These are phyloP conservation scores for Triplophysa yarkandensis DNA, from an alignment of 2,797 vertebrate species.

Conservation along the genomic window DNA sequence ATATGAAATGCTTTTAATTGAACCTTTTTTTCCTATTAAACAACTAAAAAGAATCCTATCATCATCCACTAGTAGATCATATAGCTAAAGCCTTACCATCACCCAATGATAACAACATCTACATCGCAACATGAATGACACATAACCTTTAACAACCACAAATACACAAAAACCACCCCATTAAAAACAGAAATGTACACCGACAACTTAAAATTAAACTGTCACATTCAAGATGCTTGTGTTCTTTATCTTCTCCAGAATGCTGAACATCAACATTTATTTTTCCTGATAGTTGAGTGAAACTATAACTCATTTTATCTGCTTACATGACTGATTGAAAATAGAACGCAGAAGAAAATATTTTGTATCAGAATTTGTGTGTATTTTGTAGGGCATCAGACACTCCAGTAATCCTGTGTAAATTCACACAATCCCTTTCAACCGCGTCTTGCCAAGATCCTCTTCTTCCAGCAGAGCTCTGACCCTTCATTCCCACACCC, in stretches of 20 bases:
- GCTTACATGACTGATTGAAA: conserved; percentile 26
- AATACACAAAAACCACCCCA: conserved; percentile 12
- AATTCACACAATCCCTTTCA: conserved; percentile 81
- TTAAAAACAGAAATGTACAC: conserved; percentile 17
- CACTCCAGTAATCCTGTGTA: conserved; percentile 76
- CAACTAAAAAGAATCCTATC: too few species aligned
- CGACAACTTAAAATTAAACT: conserved; percentile 26
- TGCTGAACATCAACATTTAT: conserved; percentile 22
- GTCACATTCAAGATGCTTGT: background rate
- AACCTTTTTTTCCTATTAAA: too few species aligned
- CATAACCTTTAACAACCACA: conserved; percentile 1
- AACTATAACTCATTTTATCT: conserved; percentile 36
- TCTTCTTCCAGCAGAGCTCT: conserved; percentile 72
- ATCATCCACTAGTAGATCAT: background rate
- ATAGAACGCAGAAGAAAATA: conserved; percentile 12
- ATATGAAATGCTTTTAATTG: too few species aligned
- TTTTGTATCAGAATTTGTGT: background rate
- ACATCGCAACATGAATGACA: background rate
- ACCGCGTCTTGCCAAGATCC: conserved; percentile 77
- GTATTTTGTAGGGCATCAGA: conserved; percentile 69
- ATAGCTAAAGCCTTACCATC: background rate
- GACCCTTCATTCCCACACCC: conserved; percentile 52
- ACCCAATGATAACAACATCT: background rate
- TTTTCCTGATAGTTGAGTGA: conserved; percentile 38
- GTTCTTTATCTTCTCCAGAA: conserved; percentile 38